A percentile compares a stretch with the other conserved stretches of the same genome.
Conservation (phyloP, 2,888 invertebrate genomes). For the Sinotaia quadrata region DNA sequence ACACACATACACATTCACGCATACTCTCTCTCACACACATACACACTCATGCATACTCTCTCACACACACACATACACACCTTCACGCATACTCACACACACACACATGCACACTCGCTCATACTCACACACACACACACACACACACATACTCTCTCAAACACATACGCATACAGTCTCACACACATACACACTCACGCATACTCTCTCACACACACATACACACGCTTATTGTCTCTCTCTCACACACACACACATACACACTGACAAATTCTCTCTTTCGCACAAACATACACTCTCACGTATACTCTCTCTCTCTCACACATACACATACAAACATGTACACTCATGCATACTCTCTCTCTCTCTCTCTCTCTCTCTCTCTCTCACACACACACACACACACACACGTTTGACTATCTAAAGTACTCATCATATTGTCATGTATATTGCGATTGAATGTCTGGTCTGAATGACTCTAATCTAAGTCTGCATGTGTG, state of each 20-base stretch:
- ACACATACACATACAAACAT: too few relatives aligned
- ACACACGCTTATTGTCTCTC: too few relatives aligned
- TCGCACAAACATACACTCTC: too few relatives aligned
- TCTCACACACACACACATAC: constrained; percentile 6
- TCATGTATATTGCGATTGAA: too few relatives aligned
- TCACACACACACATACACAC: too few relatives aligned
- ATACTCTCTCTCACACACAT: constrained; percentile 3
- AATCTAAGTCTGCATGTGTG: not conserved
- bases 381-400: too few relatives aligned
- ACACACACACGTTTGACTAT: too few relatives aligned
- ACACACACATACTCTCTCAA: not conserved
- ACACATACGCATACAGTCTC: constrained; percentile 2
- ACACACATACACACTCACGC: not conserved
- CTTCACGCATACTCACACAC: constrained; percentile 3
- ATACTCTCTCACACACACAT: constrained; percentile 6
- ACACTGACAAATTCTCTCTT: not conserved
- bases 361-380: not conserved
- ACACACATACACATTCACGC: constrained; percentile 7
- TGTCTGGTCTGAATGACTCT: not conserved
- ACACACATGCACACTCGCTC: constrained; percentile 6
- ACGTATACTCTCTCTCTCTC: too few relatives aligned
- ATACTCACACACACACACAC: not conserved
- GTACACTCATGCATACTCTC: not conserved
- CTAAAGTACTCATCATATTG: too few relatives aligned
- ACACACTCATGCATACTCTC: too few relatives aligned